Percentiles rank a stretch among this genome's conserved stretches.
Evolutionary conservation across 1,140 invertebrate genomes (phyloP).

Genomic region (Zaprionus ornatus): DNA sequence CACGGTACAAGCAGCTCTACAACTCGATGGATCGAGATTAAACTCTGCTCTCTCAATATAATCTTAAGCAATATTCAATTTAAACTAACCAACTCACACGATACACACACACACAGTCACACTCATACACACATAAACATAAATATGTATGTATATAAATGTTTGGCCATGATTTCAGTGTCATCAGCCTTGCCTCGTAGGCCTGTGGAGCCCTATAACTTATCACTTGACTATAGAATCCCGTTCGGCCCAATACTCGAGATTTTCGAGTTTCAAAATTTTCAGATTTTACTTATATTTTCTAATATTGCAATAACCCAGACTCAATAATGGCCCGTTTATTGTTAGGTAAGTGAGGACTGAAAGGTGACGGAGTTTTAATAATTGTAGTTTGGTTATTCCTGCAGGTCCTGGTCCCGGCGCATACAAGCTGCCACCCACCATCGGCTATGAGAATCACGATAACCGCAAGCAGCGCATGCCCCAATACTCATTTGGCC

Average conservation of each 20-base stretch:
- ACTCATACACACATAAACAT: not conserved
- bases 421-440: conserved; percentile 86
- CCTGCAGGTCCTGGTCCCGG: conserved; percentile 86
- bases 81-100: conserved; percentile 13
- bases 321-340: conserved; percentile 47
- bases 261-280: conserved; percentile 59
- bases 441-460: conserved; percentile 86
- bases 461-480: conserved; percentile 85
- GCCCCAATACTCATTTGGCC: conserved; percentile 86
- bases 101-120: not conserved
- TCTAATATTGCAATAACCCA: conserved; percentile 68
- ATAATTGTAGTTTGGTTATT: not conserved
- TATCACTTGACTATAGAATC: conserved; percentile 30
- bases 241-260: conserved; percentile 57
- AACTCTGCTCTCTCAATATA: conserved; percentile 15
- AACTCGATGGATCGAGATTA: conserved; percentile 77
- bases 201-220: not conserved
- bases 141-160: not conserved
- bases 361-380: not conserved
- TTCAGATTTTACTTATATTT: conserved; percentile 39
- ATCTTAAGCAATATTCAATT: conserved; percentile 63
- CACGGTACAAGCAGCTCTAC: conserved; percentile 76
- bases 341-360: conserved; percentile 55
- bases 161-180: conserved; percentile 17
- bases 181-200: not conserved